A percentile compares a stretch with the other conserved stretches of the same genome.
Evolutionary conservation across 2,888 invertebrate genomes (phyloP).

Genomic region (Choreutis nemorana): DNA sequence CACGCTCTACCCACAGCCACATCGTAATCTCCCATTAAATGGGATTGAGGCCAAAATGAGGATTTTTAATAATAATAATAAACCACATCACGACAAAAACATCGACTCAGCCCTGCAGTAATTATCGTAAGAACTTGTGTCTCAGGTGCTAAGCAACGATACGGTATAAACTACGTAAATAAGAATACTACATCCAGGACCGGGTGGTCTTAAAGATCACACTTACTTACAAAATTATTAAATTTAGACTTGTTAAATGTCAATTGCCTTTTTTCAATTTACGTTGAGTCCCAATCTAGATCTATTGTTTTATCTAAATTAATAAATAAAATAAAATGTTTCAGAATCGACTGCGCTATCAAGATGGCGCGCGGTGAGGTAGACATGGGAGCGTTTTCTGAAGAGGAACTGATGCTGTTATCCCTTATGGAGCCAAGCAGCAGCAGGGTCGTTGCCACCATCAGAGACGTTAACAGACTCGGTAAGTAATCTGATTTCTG

Average conservation of each 20-base stretch:
- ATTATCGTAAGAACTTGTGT: too few relatives aligned
- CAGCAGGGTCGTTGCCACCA: constrained; percentile 51
- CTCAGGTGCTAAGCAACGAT: too few relatives aligned
- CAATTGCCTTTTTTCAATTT: neutral
- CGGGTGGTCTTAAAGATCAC: too few relatives aligned
- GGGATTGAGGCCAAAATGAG: too few relatives aligned
- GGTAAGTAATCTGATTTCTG: constrained; percentile 35
- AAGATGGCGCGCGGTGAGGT: constrained; percentile 56
- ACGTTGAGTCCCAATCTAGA: neutral
- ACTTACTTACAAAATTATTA: neutral
- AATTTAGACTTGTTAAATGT: neutral
- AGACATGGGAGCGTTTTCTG: constrained; percentile 67
- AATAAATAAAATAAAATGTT: constrained; percentile 4
- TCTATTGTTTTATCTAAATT: too few relatives aligned
- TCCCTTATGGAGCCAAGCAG: constrained; percentile 41
- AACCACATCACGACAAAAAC: too few relatives aligned
- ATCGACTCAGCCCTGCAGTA: too few relatives aligned
- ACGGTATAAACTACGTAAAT: too few relatives aligned
- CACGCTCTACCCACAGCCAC: too few relatives aligned
- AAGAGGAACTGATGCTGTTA: constrained; percentile 69
- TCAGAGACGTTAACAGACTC: constrained; percentile 34
- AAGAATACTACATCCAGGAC: too few relatives aligned
- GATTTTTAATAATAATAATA: too few relatives aligned
- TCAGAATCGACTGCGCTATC: constrained; percentile 69
- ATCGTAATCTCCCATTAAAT: too few relatives aligned